phyloP scores from a whole-genome alignment of 1,140 invertebrate genomes.

The Brachionus paranguensis region DNA sequence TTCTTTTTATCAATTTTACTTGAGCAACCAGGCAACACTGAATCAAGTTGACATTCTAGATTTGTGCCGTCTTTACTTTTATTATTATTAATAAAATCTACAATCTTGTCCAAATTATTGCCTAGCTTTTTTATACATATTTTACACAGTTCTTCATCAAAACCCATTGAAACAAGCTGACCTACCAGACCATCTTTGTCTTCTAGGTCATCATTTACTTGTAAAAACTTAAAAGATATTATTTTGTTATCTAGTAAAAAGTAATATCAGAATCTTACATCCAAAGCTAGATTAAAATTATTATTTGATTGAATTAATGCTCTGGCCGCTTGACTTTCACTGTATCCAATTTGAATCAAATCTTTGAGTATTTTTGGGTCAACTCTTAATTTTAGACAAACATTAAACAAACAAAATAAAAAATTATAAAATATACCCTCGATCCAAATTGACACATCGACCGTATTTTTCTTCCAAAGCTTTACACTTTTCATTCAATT shows the following conservation, averaged over 20 bases:
- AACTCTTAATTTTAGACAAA: background rate
- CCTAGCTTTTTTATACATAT: background rate
- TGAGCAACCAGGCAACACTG: background rate
- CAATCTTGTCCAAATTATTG: background rate
- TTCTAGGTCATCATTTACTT: background rate
- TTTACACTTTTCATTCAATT: constrained; percentile 12
- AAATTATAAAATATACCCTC: background rate
- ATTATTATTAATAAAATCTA: background rate
- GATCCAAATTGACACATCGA: background rate
- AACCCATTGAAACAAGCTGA: background rate
- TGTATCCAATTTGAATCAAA: constrained; percentile 19
- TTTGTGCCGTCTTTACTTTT: background rate
- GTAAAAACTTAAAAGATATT: background rate
- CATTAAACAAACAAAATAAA: background rate
- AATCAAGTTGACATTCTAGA: background rate
- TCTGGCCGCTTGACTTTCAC: background rate
- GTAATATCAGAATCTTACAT: background rate
- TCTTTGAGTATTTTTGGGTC: background rate
- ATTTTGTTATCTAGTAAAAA: background rate
- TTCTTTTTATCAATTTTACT: background rate
- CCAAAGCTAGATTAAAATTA: constrained; percentile 18
- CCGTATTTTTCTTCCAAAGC: constrained; percentile 26
- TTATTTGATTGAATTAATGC: background rate
- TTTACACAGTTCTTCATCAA: background rate
- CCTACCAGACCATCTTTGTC: background rate